These are phyloP conservation scores for Himantopus leucocephalus DNA, from an alignment of 2,113 vertebrate species.

Conservation along the genomic window DNA sequence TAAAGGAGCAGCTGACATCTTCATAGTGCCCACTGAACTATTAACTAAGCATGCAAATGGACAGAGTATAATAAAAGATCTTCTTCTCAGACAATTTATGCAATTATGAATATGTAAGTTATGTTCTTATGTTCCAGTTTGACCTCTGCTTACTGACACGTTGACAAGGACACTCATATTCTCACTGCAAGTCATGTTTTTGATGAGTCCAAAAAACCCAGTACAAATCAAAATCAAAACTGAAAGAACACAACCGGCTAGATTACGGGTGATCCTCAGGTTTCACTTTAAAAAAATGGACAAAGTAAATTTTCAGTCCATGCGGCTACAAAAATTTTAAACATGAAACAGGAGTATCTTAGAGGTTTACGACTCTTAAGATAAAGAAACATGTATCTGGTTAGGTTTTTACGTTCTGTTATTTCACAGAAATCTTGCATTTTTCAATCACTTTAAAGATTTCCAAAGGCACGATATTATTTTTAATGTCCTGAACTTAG, in stretches of 20 bases:
- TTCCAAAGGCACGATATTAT: not conserved
- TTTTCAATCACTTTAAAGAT: not conserved
- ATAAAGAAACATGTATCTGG: not conserved
- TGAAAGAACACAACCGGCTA: not conserved
- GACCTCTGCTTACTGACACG: constrained; percentile 1
- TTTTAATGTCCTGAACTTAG: not conserved
- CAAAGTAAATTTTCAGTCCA: not conserved
- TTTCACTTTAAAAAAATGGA: not conserved
- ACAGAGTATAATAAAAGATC: not conserved
- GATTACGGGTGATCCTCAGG: not conserved
- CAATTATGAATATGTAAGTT: constrained; percentile 43
- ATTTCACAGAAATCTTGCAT: not conserved
- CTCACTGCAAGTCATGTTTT: not conserved
- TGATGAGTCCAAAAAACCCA: not conserved
- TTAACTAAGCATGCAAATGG: not conserved
- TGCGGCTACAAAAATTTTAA: not conserved
- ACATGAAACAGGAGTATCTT: not conserved
- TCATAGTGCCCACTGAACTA: not conserved
- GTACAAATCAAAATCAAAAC: not conserved
- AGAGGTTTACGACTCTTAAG: not conserved
- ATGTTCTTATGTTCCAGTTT: not conserved
- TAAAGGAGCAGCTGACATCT: not conserved
- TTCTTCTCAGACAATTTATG: constrained; percentile 19
- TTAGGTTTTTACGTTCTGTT: not conserved
- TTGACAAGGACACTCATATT: constrained; percentile 8